A percentile compares a stretch with the other conserved stretches of the same genome.
Evolutionary conservation across 1,140 invertebrate genomes (phyloP).

Genomic region (Ips nitidus): DNA sequence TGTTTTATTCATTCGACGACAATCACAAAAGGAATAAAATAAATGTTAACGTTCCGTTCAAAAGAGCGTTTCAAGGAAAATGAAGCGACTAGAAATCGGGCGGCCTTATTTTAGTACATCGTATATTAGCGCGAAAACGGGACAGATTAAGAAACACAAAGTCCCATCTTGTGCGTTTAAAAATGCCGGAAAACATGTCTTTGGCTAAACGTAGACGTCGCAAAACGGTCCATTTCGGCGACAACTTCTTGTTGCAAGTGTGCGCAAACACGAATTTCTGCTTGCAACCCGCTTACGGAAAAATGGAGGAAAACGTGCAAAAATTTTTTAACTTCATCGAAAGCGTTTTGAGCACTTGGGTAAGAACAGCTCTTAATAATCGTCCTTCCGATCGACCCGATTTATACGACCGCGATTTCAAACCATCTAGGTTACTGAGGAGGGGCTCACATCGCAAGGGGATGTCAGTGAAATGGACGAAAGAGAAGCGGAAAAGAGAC

Average conservation of each 20-base stretch:
- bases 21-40: neutral
- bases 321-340: conserved; percentile 76
- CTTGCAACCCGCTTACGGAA: conserved; percentile 47
- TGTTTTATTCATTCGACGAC: neutral
- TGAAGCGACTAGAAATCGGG: neutral
- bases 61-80: neutral
- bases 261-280: conserved; percentile 59
- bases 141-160: neutral
- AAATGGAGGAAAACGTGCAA: conserved; percentile 71
- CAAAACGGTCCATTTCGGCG: conserved; percentile 75
- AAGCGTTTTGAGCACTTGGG: conserved; percentile 67
- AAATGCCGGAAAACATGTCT: conserved; percentile 36
- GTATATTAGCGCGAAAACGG: no score
- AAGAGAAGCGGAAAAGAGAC: conserved; percentile 61
- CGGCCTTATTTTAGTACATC: no score
- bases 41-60: conserved; percentile 3
- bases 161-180: neutral
- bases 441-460: conserved; percentile 65
- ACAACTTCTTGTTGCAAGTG: conserved; percentile 67
- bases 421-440: conserved; percentile 55
- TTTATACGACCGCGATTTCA: neutral
- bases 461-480: conserved; percentile 66
- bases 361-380: conserved; percentile 37
- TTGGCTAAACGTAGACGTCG: conserved; percentile 62
- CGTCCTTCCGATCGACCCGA: neutral